Conservation (phyloP, 1,140 invertebrate genomes). For the Drosophila baimaii region DNA sequence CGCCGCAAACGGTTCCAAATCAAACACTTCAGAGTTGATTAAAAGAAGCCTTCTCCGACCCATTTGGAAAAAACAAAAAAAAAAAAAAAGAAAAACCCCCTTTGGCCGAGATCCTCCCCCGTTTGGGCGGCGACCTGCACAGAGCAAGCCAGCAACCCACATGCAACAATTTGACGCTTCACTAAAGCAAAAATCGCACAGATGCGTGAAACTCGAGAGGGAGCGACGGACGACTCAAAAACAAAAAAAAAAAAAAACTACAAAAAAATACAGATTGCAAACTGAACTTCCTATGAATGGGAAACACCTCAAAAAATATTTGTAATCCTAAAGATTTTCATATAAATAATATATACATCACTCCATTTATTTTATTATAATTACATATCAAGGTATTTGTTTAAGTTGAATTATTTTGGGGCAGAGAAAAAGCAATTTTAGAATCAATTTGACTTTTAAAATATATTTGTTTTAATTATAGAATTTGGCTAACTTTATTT, state of each 20-base stretch:
- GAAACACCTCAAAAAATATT: background rate
- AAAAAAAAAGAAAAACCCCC: too few relatives aligned
- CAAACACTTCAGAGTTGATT: slow-evolving; percentile 80
- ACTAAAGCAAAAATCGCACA: slow-evolving; percentile 69
- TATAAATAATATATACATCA: too few relatives aligned
- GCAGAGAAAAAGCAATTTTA: too few relatives aligned
- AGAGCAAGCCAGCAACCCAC: slow-evolving; percentile 42
- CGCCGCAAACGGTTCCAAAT: slow-evolving; percentile 67
- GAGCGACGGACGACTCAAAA: slow-evolving; percentile 13
- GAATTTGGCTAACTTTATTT: too few relatives aligned
- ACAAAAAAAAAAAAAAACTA: slow-evolving; percentile 1
- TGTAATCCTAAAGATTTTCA: too few relatives aligned
- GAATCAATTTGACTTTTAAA: too few relatives aligned
- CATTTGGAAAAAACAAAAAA: too few relatives aligned
- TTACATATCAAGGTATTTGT: background rate
- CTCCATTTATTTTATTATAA: background rate
- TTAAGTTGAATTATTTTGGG: background rate
- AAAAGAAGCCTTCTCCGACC: slow-evolving; percentile 46
- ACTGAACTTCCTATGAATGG: slow-evolving; percentile 37
- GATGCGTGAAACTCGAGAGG: slow-evolving; percentile 60
- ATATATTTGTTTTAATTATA: too few relatives aligned
- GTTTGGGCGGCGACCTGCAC: slow-evolving; percentile 11
- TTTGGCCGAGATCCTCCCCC: slow-evolving; percentile 23
- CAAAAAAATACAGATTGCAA: slow-evolving; percentile 18
- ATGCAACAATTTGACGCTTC: slow-evolving; percentile 80